A percentile compares a stretch with the other conserved stretches of the same genome.
Conservation (phyloP, 2,888 invertebrate species). For the Crepidodera aurea region DNA sequence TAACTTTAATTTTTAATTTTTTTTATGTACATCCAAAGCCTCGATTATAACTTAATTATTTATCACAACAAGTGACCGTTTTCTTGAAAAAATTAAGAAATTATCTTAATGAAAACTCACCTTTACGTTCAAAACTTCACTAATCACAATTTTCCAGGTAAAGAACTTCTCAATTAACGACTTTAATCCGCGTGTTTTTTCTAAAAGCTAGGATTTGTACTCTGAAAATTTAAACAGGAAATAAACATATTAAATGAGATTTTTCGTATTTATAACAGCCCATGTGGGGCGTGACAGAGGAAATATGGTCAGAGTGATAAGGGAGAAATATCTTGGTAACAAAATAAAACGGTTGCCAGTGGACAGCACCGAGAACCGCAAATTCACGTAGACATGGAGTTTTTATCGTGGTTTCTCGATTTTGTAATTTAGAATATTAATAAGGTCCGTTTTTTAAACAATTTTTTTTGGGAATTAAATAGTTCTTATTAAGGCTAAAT, state of each 20-base stretch:
- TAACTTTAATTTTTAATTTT: too few relatives aligned
- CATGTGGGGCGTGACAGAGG: conserved; percentile 39
- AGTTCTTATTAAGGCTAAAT: too few relatives aligned
- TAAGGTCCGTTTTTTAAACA: background rate
- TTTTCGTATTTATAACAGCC: conserved; percentile 39
- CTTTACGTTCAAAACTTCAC: background rate
- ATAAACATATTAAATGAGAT: conserved; percentile 15
- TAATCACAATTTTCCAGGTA: background rate
- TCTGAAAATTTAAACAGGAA: conserved; percentile 10
- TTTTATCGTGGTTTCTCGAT: conserved; percentile 13
- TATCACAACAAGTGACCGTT: too few relatives aligned
- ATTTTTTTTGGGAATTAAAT: too few relatives aligned
- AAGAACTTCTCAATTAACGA: background rate
- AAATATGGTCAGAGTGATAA: conserved; percentile 41
- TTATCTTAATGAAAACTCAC: too few relatives aligned
- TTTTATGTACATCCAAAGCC: too few relatives aligned
- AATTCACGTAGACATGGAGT: conserved; percentile 11
- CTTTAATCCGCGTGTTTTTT: too few relatives aligned
- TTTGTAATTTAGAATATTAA: background rate
- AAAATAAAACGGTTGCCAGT: conserved; percentile 19
- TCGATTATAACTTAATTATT: too few relatives aligned
- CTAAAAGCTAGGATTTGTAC: too few relatives aligned
- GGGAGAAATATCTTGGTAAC: conserved; percentile 35
- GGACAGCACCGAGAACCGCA: conserved; percentile 20
- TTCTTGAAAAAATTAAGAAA: too few relatives aligned